These are phyloP conservation scores for Drosophila sproati DNA, from an alignment of 1,140 invertebrate species.

Conservation along the genomic window DNA sequence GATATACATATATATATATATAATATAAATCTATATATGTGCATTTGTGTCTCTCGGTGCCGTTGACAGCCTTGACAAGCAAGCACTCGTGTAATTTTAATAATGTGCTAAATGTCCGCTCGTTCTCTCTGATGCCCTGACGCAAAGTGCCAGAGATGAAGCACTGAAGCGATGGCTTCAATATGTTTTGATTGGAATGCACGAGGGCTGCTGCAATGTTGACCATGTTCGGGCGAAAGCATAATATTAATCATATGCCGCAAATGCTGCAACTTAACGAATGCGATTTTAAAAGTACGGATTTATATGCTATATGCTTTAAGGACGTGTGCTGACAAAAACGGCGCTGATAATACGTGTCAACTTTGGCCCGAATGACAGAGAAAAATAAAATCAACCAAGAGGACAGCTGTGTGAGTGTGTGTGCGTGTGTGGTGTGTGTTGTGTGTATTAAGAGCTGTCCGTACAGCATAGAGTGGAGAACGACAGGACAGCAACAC, in stretches of 20 bases:
- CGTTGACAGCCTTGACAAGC: conserved; percentile 21
- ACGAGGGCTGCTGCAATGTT: conserved; percentile 22
- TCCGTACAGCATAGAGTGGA: conserved; percentile 56
- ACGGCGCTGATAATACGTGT: conserved; percentile 73
- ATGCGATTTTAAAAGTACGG: conserved; percentile 53
- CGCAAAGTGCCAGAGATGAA: conserved; percentile 60
- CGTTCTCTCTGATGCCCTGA: conserved; percentile 28
- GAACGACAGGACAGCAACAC: conserved; percentile 12
- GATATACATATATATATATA: conserved; percentile 36
- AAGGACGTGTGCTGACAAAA: conserved; percentile 62
- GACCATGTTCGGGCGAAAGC: conserved; percentile 33
- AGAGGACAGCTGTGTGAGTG: conserved; percentile 11
- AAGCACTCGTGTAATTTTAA: conserved; percentile 69
- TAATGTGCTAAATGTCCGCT: conserved; percentile 71
- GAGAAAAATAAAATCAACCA: conserved; percentile 26
- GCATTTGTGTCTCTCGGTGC: conserved; percentile 52
- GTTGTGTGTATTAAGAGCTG: conserved; percentile 59
- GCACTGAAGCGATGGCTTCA: conserved; percentile 32
- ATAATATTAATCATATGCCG: conserved; percentile 73
- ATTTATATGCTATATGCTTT: background rate
- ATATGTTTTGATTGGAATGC: conserved; percentile 49
- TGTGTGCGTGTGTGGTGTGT: conserved; percentile 39
- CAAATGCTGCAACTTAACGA: conserved; percentile 52
- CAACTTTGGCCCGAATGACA: conserved; percentile 49
- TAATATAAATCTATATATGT: background rate